Conservation (phyloP, 2,797 vertebrate genomes). For the Karalla daura region DNA sequence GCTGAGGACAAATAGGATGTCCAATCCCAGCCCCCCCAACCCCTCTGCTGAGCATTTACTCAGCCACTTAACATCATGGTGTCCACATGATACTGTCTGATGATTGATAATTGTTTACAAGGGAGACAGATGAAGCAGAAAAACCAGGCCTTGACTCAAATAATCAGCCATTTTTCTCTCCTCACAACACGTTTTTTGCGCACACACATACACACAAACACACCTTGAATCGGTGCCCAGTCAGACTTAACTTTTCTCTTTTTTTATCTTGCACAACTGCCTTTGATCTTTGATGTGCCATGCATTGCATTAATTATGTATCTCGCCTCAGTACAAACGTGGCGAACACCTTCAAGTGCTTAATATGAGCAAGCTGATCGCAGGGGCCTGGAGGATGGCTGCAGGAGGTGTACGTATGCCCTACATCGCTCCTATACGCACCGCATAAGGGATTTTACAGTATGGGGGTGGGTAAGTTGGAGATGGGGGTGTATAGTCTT, state of each 20-base stretch:
- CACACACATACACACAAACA: conserved; percentile 25
- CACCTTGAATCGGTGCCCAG: conserved; percentile 71
- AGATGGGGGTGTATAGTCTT: conserved; percentile 9
- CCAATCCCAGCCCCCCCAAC: conserved; percentile 24
- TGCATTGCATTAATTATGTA: conserved; percentile 84
- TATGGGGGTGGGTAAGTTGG: not conserved
- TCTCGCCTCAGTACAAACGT: conserved; percentile 69
- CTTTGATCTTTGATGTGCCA: conserved; percentile 84
- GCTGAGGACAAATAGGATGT: conserved; percentile 55
- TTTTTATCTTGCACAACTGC: conserved; percentile 59
- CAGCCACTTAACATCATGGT: conserved; percentile 27
- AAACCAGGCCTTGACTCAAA: not conserved
- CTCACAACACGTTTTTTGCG: conserved; percentile 9
- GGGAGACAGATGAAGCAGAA: conserved; percentile 27
- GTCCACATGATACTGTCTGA: conserved; percentile 17
- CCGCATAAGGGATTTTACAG: conserved; percentile 46
- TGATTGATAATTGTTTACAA: conserved; percentile 37
- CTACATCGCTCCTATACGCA: conserved; percentile 35
- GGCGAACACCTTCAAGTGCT: conserved; percentile 75
- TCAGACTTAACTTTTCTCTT: conserved; percentile 70
- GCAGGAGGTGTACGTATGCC: conserved; percentile 50
- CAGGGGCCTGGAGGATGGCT: conserved; percentile 71
- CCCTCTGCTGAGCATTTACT: conserved; percentile 26
- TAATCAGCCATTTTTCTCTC: conserved; percentile 7
- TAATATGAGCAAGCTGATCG: conserved; percentile 63